These are phyloP conservation scores for Brienomyrus brachyistius DNA, from an alignment of 2,113 vertebrate species.

Conservation along the genomic window DNA sequence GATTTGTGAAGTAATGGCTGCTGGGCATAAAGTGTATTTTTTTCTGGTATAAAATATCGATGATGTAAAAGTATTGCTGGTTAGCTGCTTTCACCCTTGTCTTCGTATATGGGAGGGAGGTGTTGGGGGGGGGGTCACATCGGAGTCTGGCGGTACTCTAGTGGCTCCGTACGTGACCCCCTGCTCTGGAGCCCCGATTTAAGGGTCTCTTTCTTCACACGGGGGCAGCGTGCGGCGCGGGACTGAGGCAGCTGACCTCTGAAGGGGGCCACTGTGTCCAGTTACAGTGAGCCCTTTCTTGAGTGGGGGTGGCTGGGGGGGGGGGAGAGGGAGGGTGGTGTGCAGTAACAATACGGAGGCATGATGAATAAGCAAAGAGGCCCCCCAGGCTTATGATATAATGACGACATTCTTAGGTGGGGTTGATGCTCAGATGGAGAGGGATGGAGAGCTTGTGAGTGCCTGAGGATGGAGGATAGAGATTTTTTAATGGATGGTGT, in stretches of 20 bases:
- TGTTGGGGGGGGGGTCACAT: not conserved
- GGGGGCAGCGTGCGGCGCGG: constrained; percentile 15
- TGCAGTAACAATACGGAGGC: constrained; percentile 6
- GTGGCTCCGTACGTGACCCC: constrained; percentile 14
- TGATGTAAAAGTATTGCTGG: not conserved
- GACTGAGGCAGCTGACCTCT: constrained; percentile 51
- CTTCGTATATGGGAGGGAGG: not conserved
- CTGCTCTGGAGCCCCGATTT: constrained; percentile 3
- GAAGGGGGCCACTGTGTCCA: constrained; percentile 49
- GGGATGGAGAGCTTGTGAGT: not conserved
- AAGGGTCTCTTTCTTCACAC: constrained; percentile 14
- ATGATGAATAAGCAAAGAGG: constrained; percentile 21
- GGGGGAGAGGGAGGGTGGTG: not conserved
- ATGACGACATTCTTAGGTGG: constrained; percentile 22
- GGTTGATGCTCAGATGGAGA: not conserved
- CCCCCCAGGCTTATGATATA: constrained; percentile 8
- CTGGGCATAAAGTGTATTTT: not conserved
- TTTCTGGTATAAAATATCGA: not conserved
- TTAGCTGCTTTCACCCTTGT: not conserved
- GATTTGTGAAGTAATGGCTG: not conserved
- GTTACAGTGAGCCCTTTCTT: constrained; percentile 54
- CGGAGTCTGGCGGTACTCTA: not conserved
- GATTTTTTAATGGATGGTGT: not conserved
- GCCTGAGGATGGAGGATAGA: not conserved
- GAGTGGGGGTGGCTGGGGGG: not conserved